Evolutionary conservation across 2,113 vertebrate species (phyloP), one percentile per base, ranked within the genome.

Genomic region (Mus pahari): DNA sequence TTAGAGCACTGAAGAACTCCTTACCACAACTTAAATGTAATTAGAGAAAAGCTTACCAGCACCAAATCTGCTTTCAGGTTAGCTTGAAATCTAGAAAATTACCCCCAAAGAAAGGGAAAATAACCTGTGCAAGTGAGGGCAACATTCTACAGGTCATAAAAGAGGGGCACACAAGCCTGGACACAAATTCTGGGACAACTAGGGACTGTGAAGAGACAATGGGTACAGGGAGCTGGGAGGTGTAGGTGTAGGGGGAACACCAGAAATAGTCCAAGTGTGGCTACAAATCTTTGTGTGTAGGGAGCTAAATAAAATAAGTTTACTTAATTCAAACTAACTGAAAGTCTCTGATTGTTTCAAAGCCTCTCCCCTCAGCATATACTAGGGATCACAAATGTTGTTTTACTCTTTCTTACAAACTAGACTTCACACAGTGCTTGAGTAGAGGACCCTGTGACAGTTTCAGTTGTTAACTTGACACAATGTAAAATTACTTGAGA

Each of bases 21-120:
- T 88, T 89, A 36, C 87, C 62, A 75, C 87, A 78, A 92, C 71
- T 92, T 53, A 96, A 94, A 14, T 62, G 14, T 82, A 82, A 89
- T 28, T n/a, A 79, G 89, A 94, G 68, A 89, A 87, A 39, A n/a
- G n/a, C 78, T 68, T 94, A 53, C 74, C n/a, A 78, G 82, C 24
- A 94, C 48, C 36, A 87, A 86, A 78, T 81, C 86, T 48, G 17
- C 82, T 86, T 93, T 92, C 62, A 90, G n/a, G 24, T 94, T 75
- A 77, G 50, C 10, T 86, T 71, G 24, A 92, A 88, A 95, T 64
- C 24, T 64, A 92, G n/a, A 92, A 50, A 75, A 86, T n/a, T 64
- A 70, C 50, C 28, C 3, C n/a, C 20, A 68, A 58, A 39, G 91
- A 95, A 92, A 94, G 19, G 13, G 71, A 36, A 58, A 50, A 55